phyloP scores from a whole-genome alignment of 2,113 vertebrate species.

The Nesogale talazaci region DNA sequence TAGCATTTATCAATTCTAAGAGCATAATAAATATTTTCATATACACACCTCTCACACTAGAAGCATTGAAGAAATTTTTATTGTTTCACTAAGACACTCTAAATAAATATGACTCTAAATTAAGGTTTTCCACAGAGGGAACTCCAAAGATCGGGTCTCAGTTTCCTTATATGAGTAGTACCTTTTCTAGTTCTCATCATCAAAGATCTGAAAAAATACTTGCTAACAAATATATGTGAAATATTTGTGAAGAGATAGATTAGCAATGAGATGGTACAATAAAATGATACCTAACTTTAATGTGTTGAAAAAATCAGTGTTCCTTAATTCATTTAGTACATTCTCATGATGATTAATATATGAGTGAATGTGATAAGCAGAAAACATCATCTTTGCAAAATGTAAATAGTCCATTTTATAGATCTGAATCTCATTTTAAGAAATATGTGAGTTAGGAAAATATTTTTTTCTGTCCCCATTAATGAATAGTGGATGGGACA shows the following conservation, averaged over 20 bases:
- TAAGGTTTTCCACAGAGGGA: constrained; percentile 28
- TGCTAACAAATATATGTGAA: neutral
- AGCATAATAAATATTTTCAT: constrained; percentile 34
- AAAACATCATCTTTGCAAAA: neutral
- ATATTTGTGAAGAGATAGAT: neutral
- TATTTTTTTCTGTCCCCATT: no score
- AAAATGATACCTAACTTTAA: neutral
- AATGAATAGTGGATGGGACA: no score
- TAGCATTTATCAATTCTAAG: constrained; percentile 49
- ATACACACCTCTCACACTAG: neutral
- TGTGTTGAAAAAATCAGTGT: neutral
- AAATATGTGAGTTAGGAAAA: neutral
- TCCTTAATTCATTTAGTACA: constrained; percentile 8
- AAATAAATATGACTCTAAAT: constrained; percentile 32
- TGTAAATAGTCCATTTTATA: neutral
- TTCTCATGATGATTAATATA: neutral
- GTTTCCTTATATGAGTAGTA: neutral
- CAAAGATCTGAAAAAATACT: neutral
- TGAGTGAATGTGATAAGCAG: neutral
- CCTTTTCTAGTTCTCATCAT: neutral
- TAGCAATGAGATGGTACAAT: neutral
- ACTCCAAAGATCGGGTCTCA: constrained; percentile 22
- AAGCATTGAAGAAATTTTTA: constrained; percentile 30
- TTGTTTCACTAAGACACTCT: neutral
- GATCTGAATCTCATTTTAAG: neutral